These are phyloP conservation scores for Diorhabda carinulata DNA, from an alignment of 1,140 invertebrate species.

Conservation along the genomic window DNA sequence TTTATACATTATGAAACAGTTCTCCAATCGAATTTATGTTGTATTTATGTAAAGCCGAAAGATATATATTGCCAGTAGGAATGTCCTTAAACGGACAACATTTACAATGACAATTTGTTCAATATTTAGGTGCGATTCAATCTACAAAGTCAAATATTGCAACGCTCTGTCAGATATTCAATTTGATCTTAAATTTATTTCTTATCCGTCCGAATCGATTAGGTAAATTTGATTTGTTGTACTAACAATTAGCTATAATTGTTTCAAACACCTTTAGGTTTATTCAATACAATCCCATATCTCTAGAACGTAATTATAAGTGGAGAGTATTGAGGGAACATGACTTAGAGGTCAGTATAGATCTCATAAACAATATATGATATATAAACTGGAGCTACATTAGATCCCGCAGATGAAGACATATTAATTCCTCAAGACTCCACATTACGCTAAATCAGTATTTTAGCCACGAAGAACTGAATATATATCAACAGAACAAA, in stretches of 20 bases:
- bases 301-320: slow-evolving; percentile 86
- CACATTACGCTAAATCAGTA: slow-evolving; percentile 87
- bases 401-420: slow-evolving; percentile 92
- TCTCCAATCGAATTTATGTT: too few species aligned
- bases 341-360: slow-evolving; percentile 93
- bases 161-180: slow-evolving; percentile 97
- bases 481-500: slow-evolving; percentile 98
- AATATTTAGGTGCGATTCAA: slow-evolving; percentile 73
- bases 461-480: slow-evolving; percentile 97
- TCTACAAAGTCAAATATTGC: slow-evolving; percentile 91
- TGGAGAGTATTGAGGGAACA: slow-evolving; percentile 96
- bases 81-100: not conserved
- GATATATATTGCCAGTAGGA: slow-evolving; percentile 35
- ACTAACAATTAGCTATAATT: too few species aligned
- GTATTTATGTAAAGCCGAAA: too few species aligned
- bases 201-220: slow-evolving; percentile 92
- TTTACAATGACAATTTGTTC: slow-evolving; percentile 17
- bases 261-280: slow-evolving; percentile 59
- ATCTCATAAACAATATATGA: slow-evolving; percentile 95
- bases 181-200: slow-evolving; percentile 96
- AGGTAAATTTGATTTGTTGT: slow-evolving; percentile 53
- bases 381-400: slow-evolving; percentile 63
- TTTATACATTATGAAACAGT: too few species aligned
- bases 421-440: slow-evolving; percentile 82
- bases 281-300: slow-evolving; percentile 95